Evolutionary conservation across 2,888 invertebrate genomes (phyloP), one percentile per base, ranked within the genome.

Genomic region (Diplolepis rosae): DNA sequence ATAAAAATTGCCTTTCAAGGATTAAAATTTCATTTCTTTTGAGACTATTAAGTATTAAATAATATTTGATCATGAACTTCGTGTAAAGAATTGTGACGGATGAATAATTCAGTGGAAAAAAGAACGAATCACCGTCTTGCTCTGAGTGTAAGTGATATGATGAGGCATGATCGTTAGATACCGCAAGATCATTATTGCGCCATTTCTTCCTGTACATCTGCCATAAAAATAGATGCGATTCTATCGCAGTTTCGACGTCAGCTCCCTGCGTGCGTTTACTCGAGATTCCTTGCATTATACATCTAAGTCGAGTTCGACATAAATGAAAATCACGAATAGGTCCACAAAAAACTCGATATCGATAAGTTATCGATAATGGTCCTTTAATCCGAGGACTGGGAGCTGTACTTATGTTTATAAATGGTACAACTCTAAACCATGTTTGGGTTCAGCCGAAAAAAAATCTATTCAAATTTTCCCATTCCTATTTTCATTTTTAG

Each of bases 211-310:
- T 77, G 77, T 79, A 83, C 79, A 81, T 83, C 78, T 78, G 81
- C 82, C 84, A 85, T 82, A 85, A 85, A 85, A 85, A 85, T 85
- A 85, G 84, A 84, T 79, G 78, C 80, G 69, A 76, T 78, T 83
- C 80, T 84, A 82, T 81, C 79, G 82, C 79, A 75, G 79, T 80
- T 80, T 73, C 72, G 75, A 77, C 77, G 77, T 80, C 76, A 79
- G 72, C 54, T 30, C 24, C 61, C 61, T 61, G 56, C 56, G 56
- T 61, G 56, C 56, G 56, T 56, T 35, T 56, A 61, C 22, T 61
- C 70, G 68, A 70, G 73, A 76, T 70, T 50, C 69, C 68, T 71
- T 52, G 66, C 56, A 65, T 69, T 68, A 66, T 66, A 28, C 28
- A 11, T 22, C 35, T n/a, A 13, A 22, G 56, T 9, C 18, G 18